Conservation (phyloP, 1,140 invertebrate species). For the Caerostris darwini region DNA sequence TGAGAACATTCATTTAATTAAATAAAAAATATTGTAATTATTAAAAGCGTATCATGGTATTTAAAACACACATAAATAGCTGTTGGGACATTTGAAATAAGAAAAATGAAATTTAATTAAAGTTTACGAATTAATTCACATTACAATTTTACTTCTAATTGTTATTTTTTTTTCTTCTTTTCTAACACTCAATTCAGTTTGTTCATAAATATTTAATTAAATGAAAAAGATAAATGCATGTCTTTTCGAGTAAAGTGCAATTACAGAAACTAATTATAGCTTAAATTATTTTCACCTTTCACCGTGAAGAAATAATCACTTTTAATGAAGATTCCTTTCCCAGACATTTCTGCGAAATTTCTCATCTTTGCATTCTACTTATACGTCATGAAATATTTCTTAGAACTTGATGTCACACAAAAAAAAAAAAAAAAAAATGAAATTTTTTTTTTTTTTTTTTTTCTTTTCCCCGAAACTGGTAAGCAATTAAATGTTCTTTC, state of each 20-base stretch:
- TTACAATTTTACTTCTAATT: not conserved
- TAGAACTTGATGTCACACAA: not conserved
- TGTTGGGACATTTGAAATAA: not conserved
- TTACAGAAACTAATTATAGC: not conserved
- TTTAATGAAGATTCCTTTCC: not conserved
- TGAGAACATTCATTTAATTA: not conserved
- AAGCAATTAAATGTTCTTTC: not conserved
- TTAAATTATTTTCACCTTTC: not conserved
- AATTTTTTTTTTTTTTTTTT: not conserved
- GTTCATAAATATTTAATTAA: conserved; percentile 3
- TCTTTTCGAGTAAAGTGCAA: not conserved
- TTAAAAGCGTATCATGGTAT: not conserved
- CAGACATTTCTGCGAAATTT: not conserved
- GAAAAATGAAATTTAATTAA: conserved; percentile 36
- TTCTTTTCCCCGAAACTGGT: not conserved
- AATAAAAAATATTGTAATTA: not conserved
- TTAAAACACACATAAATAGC: not conserved
- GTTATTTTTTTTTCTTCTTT: not conserved
- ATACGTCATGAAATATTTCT: not conserved
- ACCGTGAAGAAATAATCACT: not conserved
- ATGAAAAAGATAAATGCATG: conserved; percentile 1
- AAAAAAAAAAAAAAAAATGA: not conserved
- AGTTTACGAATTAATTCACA: conserved; percentile 7
- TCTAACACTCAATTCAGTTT: not conserved
- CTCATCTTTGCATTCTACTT: not conserved